phyloP scores from a whole-genome alignment of 1,140 invertebrate species.

The Anagrus nilaparvatae region DNA sequence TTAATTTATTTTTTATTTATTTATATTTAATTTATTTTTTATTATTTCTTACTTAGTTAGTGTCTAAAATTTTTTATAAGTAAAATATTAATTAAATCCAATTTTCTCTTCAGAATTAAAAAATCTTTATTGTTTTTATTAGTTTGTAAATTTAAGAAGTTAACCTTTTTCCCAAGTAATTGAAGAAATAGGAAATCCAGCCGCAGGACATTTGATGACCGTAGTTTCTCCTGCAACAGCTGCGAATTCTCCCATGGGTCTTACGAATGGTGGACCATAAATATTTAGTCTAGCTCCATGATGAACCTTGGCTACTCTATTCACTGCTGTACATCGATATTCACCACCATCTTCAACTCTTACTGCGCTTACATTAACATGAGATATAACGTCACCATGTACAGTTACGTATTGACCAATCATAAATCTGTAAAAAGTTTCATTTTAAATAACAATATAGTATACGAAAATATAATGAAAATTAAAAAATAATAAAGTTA shows the following conservation, averaged over 20 bases:
- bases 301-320: slow-evolving; percentile 62
- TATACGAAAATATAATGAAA: too few relatives aligned
- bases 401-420: slow-evolving; percentile 85
- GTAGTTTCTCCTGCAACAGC: slow-evolving; percentile 79
- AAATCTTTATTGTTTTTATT: too few relatives aligned
- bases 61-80: too few relatives aligned
- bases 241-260: slow-evolving; percentile 83
- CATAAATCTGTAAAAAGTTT: slow-evolving; percentile 56
- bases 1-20: too few relatives aligned
- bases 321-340: slow-evolving; percentile 78
- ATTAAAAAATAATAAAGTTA: too few relatives aligned
- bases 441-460: slow-evolving; percentile 12
- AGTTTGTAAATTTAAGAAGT: too few relatives aligned
- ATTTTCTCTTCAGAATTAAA: too few relatives aligned
- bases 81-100: too few relatives aligned
- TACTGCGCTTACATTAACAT: slow-evolving; percentile 84
- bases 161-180: slow-evolving; percentile 84
- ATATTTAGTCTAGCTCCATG: slow-evolving; percentile 84
- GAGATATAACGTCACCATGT: slow-evolving; percentile 86
- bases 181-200: slow-evolving; percentile 81
- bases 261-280: slow-evolving; percentile 80
- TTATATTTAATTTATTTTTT: too few relatives aligned
- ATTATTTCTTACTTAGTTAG: too few relatives aligned
- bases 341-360: slow-evolving; percentile 85
- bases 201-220: slow-evolving; percentile 83